Base-by-base conservation (phyloP, 1,140 invertebrate species). In the Ptiloglossa arizonensis region DNA sequence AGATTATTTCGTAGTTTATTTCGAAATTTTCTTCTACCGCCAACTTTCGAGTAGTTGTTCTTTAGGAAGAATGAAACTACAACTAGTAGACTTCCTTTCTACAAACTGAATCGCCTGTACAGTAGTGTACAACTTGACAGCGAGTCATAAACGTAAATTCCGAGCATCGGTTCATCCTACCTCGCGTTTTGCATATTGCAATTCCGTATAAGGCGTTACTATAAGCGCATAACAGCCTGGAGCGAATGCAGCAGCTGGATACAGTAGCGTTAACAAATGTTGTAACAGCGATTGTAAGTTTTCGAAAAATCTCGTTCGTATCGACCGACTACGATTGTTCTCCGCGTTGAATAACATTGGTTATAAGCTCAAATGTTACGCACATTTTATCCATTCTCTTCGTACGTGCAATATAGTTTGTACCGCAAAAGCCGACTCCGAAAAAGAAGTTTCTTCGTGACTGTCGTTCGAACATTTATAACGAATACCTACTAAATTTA, bases 71-170 rank as follows among this genome's bases (percentile, higher is more conserved):
- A 56, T 1, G 22, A 67, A 63, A 35, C 13, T 29, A 52, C 22
- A 17, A 6, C 44, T 29, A 38, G 44, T 54, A 22, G 19, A 27
- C 2, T 41, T 6, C n/a, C 54, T 76, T 76, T 69, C 69, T 69
- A 22, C 66, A 69, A 54, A 44, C 44, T 59, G 54, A 59, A 15
- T 38, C 29, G 22, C 27, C 19, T 48, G 73, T 69, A 38, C 64
- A 50, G 66, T 76, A 69, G 66, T 76, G 73, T 76, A 76, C 29
- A 69, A 59, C 50, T 17, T 60, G 73, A 69, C 73, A 76, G 66
- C 22, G 22, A 63, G 69, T 79, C 69, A 64, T 79, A 77, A 77
- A 77, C 73, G 66, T 76, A 76, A 76, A 76, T 76, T 76, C 73
- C 54, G 54, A 11, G 73, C 54, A 76, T 76, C 73, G 64, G 73